These are phyloP conservation scores for Malachius bipustulatus DNA, from an alignment of 2,888 invertebrate species.

Conservation along the genomic window DNA sequence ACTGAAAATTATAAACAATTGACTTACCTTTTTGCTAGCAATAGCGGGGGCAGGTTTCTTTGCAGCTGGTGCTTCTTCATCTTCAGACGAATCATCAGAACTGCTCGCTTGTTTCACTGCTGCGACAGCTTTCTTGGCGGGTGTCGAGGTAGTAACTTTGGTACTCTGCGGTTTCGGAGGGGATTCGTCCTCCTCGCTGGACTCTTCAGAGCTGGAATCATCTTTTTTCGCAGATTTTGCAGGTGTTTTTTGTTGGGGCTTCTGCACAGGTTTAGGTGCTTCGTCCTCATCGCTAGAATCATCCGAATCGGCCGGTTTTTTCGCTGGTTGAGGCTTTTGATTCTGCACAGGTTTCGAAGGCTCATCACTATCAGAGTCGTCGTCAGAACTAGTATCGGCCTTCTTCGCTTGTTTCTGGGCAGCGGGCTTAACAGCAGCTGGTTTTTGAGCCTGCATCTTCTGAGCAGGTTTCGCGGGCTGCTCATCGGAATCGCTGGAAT, in stretches of 20 bases:
- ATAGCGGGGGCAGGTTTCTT: neutral
- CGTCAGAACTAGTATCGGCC: conserved; percentile 19
- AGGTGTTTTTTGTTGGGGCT: conserved; percentile 6
- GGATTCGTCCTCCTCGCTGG: conserved; percentile 20
- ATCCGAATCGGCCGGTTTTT: conserved; percentile 19
- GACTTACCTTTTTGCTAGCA: conserved; percentile 19
- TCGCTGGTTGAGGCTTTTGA: conserved; percentile 14
- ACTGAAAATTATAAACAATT: neutral
- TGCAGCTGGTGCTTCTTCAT: neutral
- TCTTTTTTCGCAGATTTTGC: neutral
- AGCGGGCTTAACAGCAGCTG: conserved; percentile 7
- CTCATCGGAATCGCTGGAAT: conserved; percentile 16
- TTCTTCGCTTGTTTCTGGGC: conserved; percentile 12
- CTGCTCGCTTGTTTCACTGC: conserved; percentile 20
- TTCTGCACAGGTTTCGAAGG: conserved; percentile 16
- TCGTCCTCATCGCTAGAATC: conserved; percentile 32
- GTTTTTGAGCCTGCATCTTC: conserved; percentile 1
- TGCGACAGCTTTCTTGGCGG: conserved; percentile 23
- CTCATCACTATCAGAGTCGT: conserved; percentile 22
- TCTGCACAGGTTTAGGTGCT: conserved; percentile 22
- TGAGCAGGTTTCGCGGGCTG: conserved; percentile 20
- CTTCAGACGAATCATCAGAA: conserved; percentile 16
- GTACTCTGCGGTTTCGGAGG: conserved; percentile 13
- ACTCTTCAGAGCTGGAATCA: conserved; percentile 18
- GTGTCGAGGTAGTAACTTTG: conserved; percentile 8